Evolutionary conservation across 1,140 invertebrate genomes (phyloP).

Genomic region (Drosophila prosaltans): DNA sequence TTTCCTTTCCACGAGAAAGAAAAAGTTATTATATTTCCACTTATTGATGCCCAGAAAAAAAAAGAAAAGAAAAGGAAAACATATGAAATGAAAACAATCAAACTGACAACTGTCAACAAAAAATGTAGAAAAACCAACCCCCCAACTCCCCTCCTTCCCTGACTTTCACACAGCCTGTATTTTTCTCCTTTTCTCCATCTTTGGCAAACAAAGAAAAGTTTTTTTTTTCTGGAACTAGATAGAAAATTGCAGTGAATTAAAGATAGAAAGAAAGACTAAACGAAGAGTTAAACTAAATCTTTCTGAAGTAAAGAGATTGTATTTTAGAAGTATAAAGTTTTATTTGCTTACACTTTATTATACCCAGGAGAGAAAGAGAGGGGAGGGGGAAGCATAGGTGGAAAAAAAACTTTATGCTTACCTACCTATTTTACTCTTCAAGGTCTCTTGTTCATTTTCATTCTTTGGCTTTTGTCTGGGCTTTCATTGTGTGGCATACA

Average conservation of each 20-base stretch:
- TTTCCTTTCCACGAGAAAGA: not conserved
- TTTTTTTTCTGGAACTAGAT: not conserved
- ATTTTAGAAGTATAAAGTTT: constrained; percentile 9
- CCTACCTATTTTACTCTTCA: not conserved
- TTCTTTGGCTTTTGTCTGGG: constrained; percentile 8
- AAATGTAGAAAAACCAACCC: constrained; percentile 2
- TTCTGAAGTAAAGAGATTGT: not conserved
- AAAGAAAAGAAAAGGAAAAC: constrained; percentile 1
- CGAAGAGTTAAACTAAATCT: constrained; percentile 6
- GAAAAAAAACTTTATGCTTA: constrained; percentile 7
- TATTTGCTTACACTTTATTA: constrained; percentile 19
- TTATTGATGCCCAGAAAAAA: constrained; percentile 20
- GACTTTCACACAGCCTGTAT: constrained; percentile 30
- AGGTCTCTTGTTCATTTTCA: constrained; percentile 1
- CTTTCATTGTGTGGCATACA: constrained; percentile 3
- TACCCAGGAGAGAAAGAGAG: not conserved
- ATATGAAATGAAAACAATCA: constrained; percentile 39
- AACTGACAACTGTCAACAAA: constrained; percentile 38
- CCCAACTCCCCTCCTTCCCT: constrained; percentile 5
- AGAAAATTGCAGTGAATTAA: not conserved
- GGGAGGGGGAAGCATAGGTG: not conserved
- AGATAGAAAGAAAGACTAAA: not conserved
- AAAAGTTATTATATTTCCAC: constrained; percentile 28
- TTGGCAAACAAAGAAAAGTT: constrained; percentile 17
- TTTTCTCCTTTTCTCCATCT: not conserved